These are phyloP conservation scores for Sclerurus mexicanus DNA, from an alignment of 2,113 vertebrate genomes.

Conservation along the genomic window DNA sequence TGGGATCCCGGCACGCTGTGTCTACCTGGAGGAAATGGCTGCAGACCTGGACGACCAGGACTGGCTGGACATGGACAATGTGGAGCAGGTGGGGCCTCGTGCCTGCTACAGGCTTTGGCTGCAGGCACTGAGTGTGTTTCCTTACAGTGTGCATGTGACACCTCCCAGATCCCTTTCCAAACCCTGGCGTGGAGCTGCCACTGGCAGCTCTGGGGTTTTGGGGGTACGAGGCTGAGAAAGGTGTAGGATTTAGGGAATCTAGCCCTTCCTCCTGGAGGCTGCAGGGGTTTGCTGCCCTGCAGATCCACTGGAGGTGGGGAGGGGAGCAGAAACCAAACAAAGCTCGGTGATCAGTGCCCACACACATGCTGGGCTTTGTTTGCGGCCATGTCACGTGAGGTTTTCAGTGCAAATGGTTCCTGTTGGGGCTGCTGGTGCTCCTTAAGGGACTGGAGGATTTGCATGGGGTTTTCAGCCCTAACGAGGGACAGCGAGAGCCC, in stretches of 20 bases:
- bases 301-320: neutral
- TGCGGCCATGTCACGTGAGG: rapidly evolving
- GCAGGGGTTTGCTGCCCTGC: rapidly evolving
- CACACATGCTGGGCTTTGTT: rapidly evolving
- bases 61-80: constrained; percentile 97
- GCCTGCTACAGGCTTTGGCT: rapidly evolving
- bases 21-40: constrained; percentile 94
- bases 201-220: rapidly evolving
- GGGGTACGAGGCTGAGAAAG: neutral
- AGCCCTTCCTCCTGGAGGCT: neutral
- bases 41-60: constrained; percentile 93
- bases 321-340: neutral
- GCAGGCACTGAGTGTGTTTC: rapidly evolving
- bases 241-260: too few relatives aligned
- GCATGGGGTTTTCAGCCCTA: too few relatives aligned
- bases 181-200: rapidly evolving
- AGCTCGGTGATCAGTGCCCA: rapidly evolving
- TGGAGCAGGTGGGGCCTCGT: constrained; percentile 83
- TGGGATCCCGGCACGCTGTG: constrained; percentile 93
- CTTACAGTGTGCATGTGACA: rapidly evolving
- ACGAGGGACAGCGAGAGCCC: rapidly evolving
- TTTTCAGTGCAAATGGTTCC: neutral
- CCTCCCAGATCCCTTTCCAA: too few relatives aligned
- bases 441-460: rapidly evolving
- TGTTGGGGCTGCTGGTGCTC: rapidly evolving